A percentile compares a stretch with the other conserved stretches of the same genome.
These are phyloP conservation scores for Tautogolabrus adspersus DNA, from an alignment of 2,113 vertebrate species.

Conservation along the genomic window DNA sequence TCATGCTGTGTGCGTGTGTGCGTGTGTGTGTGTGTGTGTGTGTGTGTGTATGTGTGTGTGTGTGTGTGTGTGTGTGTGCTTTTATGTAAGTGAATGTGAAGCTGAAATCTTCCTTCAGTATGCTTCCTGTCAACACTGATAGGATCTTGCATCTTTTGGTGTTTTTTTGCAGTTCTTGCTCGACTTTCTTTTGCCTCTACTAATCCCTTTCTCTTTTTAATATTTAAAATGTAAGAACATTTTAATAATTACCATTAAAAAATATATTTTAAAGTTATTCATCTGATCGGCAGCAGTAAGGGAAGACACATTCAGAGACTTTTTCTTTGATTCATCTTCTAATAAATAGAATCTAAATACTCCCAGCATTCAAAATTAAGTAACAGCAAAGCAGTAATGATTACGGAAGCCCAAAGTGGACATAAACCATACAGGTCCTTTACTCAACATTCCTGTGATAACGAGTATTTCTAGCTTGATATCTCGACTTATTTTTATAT, in stretches of 20 bases:
- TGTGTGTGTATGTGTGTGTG: not conserved
- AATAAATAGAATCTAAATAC: too few relatives aligned
- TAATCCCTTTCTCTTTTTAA: not conserved
- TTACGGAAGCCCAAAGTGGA: too few relatives aligned
- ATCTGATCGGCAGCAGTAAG: not conserved
- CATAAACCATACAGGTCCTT: too few relatives aligned
- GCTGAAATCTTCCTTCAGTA: conserved; percentile 56
- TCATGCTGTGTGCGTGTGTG: conserved; percentile 10
- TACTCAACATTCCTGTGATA: too few relatives aligned
- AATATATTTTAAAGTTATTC: not conserved
- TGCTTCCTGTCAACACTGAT: conserved; percentile 59
- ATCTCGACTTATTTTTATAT: too few relatives aligned
- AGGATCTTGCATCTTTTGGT: conserved; percentile 15
- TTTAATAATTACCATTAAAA: not conserved
- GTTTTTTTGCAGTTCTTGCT: not conserved
- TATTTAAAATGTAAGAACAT: not conserved
- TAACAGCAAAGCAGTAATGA: too few relatives aligned
- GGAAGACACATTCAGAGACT: not conserved
- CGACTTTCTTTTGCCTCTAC: not conserved
- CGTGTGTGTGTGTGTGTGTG: conserved; percentile 23
- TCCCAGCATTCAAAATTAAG: too few relatives aligned
- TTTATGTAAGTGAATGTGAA: conserved; percentile 34
- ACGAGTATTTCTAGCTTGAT: too few relatives aligned
- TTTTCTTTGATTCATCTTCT: too few relatives aligned
- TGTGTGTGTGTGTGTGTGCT: conserved; percentile 4